These are phyloP conservation scores for Tiphia femorata DNA, from an alignment of 2,888 invertebrate species.

Conservation along the genomic window DNA sequence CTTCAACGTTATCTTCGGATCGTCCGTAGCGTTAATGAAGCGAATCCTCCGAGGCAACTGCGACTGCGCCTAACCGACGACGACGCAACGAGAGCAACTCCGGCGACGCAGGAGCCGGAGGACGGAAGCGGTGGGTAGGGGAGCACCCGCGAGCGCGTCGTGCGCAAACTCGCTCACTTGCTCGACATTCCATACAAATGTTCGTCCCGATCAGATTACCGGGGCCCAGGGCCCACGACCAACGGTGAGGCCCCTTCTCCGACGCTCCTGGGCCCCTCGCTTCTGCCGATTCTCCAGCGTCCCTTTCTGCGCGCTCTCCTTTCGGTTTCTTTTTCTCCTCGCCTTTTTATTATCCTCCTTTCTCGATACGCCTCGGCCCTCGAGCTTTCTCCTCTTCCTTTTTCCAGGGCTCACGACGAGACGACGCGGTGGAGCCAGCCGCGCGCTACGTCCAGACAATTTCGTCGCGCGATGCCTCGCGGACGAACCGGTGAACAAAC, in stretches of 20 bases:
- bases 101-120: too few species aligned
- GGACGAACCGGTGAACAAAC: too few species aligned
- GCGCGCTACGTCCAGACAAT: too few species aligned
- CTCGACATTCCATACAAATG: constrained; percentile 63
- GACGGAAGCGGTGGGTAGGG: too few species aligned
- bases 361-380: neutral
- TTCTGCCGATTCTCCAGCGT: constrained; percentile 10
- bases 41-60: constrained; percentile 24
- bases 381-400: constrained; percentile 2
- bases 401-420: too few species aligned
- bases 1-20: constrained; percentile 57
- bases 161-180: constrained; percentile 52
- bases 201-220: constrained; percentile 55
- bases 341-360: neutral
- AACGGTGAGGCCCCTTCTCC: too few species aligned
- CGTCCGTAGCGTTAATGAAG: constrained; percentile 59
- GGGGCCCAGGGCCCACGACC: too few species aligned
- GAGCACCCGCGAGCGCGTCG: constrained; percentile 35
- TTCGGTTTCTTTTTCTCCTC: neutral
- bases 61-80: constrained; percentile 29
- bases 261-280: too few species aligned
- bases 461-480: too few species aligned
- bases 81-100: too few species aligned
- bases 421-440: too few species aligned
- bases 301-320: constrained; percentile 4